Evolutionary conservation across 2,797 vertebrate genomes (phyloP).

Genomic region (Telmatherina bonti): DNA sequence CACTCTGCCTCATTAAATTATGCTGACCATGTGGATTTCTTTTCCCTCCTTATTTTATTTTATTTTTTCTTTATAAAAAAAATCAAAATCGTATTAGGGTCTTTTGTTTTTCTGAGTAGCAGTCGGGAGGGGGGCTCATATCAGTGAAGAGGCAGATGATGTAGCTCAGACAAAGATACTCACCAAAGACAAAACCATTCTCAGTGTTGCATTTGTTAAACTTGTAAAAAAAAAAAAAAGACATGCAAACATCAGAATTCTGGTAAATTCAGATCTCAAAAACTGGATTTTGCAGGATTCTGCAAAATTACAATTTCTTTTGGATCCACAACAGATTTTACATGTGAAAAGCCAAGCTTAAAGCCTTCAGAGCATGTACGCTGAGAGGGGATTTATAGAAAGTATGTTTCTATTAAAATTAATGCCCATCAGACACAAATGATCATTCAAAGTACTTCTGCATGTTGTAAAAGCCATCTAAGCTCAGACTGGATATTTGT

Average conservation of each 20-base stretch:
- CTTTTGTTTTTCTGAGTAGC: constrained; percentile 50
- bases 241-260: background rate
- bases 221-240: constrained; percentile 22
- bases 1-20: constrained; percentile 74
- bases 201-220: background rate
- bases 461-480: background rate
- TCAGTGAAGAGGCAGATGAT: constrained; percentile 9
- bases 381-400: background rate
- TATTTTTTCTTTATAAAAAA: background rate
- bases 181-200: constrained; percentile 15
- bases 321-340: background rate
- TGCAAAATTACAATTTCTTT: background rate
- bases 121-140: constrained; percentile 23
- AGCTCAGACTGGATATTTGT: background rate
- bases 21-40: constrained; percentile 60
- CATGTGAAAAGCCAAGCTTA: background rate
- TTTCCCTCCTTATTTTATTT: background rate
- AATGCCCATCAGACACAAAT: background rate
- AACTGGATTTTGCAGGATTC: background rate
- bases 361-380: background rate
- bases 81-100: constrained; percentile 53
- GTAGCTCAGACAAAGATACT: constrained; percentile 4
- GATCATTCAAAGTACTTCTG: background rate
- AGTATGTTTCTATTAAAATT: background rate
- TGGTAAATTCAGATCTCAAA: background rate